Evolutionary conservation across 92 coral and sea anemone species (phyloP).

Genomic region (Phymanthus crucifer): DNA sequence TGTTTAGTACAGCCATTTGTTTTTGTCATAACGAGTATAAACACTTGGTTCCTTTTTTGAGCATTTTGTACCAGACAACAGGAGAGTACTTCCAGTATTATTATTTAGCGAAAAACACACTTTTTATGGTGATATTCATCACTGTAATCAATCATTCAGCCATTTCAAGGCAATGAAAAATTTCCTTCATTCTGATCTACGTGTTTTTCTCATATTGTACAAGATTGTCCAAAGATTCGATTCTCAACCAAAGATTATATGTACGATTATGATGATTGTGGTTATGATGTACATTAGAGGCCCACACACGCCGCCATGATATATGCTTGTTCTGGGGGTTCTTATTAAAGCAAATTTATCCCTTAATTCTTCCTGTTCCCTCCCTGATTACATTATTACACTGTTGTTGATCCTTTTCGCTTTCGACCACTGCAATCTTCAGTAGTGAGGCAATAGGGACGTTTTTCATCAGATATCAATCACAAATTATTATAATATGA

Average conservation of each 20-base stretch:
- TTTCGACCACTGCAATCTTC: neutral
- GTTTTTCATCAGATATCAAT: no score
- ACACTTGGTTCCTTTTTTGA: neutral
- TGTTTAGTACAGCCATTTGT: neutral
- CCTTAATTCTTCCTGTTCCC: neutral
- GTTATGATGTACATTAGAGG: neutral
- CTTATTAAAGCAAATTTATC: no score
- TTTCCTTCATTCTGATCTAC: neutral
- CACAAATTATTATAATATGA: neutral
- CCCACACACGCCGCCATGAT: neutral
- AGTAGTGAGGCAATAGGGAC: no score
- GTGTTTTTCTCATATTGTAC: neutral
- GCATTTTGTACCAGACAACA: neutral
- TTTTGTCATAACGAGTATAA: neutral
- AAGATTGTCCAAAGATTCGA: no score
- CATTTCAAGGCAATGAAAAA: neutral
- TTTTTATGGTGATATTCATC: neutral
- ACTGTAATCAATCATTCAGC: neutral
- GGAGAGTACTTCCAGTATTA: neutral
- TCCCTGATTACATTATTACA: neutral
- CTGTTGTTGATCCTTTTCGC: neutral
- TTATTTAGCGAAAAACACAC: neutral
- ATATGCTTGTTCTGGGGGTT: no score
- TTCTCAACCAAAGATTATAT: neutral
- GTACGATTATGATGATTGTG: neutral